Percentiles rank a stretch among this genome's conserved stretches.
Conservation (phyloP, 2,888 invertebrate genomes). For the Rhamphomyia laevipes region DNA sequence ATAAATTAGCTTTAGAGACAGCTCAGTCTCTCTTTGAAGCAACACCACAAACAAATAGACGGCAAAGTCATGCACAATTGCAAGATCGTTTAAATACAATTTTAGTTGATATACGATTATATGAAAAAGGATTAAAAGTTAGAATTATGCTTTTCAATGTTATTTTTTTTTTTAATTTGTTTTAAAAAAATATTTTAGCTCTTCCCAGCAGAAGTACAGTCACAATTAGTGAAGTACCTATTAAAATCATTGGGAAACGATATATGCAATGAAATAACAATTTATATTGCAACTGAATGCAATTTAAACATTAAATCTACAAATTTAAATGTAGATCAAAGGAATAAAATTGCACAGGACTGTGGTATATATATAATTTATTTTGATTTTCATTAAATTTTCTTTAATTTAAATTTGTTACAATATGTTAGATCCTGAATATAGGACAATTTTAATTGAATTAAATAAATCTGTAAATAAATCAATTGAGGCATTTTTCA, state of each 20-base stretch:
- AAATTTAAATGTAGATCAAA: slow-evolving; percentile 49
- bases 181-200: slow-evolving; percentile 27
- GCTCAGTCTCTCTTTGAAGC: slow-evolving; percentile 67
- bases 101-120: slow-evolving; percentile 61
- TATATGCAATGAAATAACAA: slow-evolving; percentile 63
- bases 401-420: not conserved
- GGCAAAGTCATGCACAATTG: slow-evolving; percentile 68
- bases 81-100: slow-evolving; percentile 74
- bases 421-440: slow-evolving; percentile 45
- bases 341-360: slow-evolving; percentile 58
- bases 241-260: slow-evolving; percentile 76
- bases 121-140: slow-evolving; percentile 63
- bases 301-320: slow-evolving; percentile 47
- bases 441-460: slow-evolving; percentile 50
- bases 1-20: slow-evolving; percentile 50
- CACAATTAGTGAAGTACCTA: slow-evolving; percentile 66
- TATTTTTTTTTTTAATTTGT: not conserved
- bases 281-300: slow-evolving; percentile 66
- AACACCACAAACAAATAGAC: slow-evolving; percentile 56
- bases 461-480: slow-evolving; percentile 59
- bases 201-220: slow-evolving; percentile 50
- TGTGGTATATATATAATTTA: slow-evolving; percentile 22
- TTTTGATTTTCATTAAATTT: not conserved
- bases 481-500: slow-evolving; percentile 67
- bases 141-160: too few relatives aligned